Evolutionary conservation across 2,797 vertebrate genomes (phyloP), one percentile per base, ranked within the genome.

Genomic region (Florisuga fusca): DNA sequence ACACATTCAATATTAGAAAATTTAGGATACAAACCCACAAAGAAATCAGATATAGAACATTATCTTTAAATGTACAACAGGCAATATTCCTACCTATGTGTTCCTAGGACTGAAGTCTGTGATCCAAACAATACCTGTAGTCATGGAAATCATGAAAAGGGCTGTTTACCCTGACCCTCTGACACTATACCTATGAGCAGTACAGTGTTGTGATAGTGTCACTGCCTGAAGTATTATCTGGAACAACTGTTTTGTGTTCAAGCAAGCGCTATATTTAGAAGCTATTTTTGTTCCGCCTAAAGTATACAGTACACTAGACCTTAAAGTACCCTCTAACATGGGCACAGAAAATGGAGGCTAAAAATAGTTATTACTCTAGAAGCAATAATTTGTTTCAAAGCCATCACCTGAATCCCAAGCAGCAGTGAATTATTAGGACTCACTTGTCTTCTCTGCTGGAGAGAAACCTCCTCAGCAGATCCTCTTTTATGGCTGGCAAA

Each of bases 271-370:
- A 83, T 97, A 96, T 97, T 96, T 97, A 94, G 90, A 94, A 94
- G 16, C 59, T 82, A 84, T 95, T 96, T 97, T 84, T 95, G 93
- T 94, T 96, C 93, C 92, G 51, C 50, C 55, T 76, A 63, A 87
- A 89, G 95, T 84, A 87, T 78, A 90, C 87, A 95, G 62, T 79
- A 91, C 73, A 81, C 80, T 88, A 96, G 87, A 97, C 95, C 89
- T 94, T 95, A 97, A 95, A 91, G 82, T 87, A 95, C 75, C 82
- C 93, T 97, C 95, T 92, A 92, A 93, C 91, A 94, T 33, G 78
- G 92, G 69, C 90, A 75, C 43, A 82, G 93, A 95, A 89, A 89
- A 95, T 87, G 45, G 8, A 88, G 68, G 76, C 90, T 97, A 94
- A 97, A 95, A 97, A 93, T 95, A 94, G 79, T 77, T 91, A 81